phyloP scores from a whole-genome alignment of 2,888 invertebrate species.

The Penaeus monodon region DNA sequence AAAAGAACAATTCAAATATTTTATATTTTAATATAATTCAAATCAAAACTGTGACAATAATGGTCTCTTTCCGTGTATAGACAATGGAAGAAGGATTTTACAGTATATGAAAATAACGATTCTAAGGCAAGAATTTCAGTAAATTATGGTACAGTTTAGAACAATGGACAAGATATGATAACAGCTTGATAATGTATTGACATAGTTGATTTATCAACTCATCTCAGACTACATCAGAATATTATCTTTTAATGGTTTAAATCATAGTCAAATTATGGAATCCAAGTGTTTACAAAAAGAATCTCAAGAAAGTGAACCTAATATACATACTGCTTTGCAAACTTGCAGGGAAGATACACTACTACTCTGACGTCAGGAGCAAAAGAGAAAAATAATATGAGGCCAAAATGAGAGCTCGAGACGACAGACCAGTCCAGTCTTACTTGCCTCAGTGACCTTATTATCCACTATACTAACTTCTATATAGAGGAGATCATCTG shows the following conservation, averaged over 20 bases:
- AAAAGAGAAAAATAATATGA: slow-evolving; percentile 34
- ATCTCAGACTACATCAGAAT: slow-evolving; percentile 26
- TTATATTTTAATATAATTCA: slow-evolving; percentile 58
- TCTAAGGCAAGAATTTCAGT: slow-evolving; percentile 58
- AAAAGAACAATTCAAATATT: background rate
- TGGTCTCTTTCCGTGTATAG: slow-evolving; percentile 55
- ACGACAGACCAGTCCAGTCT: slow-evolving; percentile 12
- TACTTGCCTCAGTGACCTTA: too few species aligned
- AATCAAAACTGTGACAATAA: slow-evolving; percentile 60
- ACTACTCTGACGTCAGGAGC: slow-evolving; percentile 24
- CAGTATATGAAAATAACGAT: slow-evolving; percentile 60
- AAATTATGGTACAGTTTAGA: slow-evolving; percentile 47
- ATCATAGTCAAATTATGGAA: slow-evolving; percentile 17
- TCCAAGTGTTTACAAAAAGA: slow-evolving; percentile 32
- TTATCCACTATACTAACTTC: slow-evolving; percentile 44
- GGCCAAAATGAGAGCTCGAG: slow-evolving; percentile 4
- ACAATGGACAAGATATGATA: slow-evolving; percentile 56
- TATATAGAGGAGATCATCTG: slow-evolving; percentile 24
- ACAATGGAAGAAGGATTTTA: slow-evolving; percentile 48
- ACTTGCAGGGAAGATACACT: slow-evolving; percentile 34
- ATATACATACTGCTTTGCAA: slow-evolving; percentile 37
- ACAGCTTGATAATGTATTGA: slow-evolving; percentile 43
- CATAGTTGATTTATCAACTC: slow-evolving; percentile 31
- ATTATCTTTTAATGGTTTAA: slow-evolving; percentile 13
- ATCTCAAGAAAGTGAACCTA: slow-evolving; percentile 1